A percentile compares a stretch with the other conserved stretches of the same genome.
These are phyloP conservation scores for Lasioglossum lativentre DNA, from an alignment of 2,888 invertebrate genomes.

Conservation along the genomic window DNA sequence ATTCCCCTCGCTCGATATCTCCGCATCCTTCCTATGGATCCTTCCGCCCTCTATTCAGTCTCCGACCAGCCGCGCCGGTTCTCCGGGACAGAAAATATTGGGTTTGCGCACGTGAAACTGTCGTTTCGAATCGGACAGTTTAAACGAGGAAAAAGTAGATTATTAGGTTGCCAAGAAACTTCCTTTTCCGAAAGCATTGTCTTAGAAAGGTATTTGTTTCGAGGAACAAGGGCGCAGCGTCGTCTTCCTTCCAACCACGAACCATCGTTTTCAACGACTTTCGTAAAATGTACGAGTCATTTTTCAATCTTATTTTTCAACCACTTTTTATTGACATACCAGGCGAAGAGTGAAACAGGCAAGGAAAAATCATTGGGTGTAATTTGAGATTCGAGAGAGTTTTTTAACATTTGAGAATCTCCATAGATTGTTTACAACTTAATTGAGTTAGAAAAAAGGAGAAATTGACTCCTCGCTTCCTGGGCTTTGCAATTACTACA, in stretches of 20 bases:
- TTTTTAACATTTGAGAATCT: too few species aligned
- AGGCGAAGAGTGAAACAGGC: background rate
- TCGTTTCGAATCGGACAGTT: slow-evolving; percentile 9
- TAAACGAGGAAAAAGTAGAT: slow-evolving; percentile 35
- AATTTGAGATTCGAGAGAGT: too few species aligned
- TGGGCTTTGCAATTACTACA: too few species aligned
- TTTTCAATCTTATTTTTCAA: background rate
- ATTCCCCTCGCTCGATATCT: slow-evolving; percentile 9
- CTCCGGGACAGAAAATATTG: slow-evolving; percentile 18
- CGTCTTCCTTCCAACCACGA: background rate
- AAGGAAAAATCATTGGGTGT: too few species aligned
- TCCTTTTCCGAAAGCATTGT: background rate
- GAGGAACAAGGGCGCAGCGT: background rate
- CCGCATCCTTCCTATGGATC: background rate
- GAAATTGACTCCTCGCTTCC: too few species aligned
- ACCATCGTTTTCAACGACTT: background rate
- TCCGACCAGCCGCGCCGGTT: background rate
- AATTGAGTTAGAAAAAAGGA: too few species aligned
- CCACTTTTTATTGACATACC: background rate
- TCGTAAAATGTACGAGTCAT: background rate
- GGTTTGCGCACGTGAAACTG: slow-evolving; percentile 5
- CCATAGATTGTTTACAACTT: too few species aligned
- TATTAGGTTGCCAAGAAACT: slow-evolving; percentile 7
- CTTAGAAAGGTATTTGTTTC: background rate
- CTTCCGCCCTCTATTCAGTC: background rate